Base-by-base conservation (phyloP, 2,113 vertebrate species). In the Empidonax traillii region DNA sequence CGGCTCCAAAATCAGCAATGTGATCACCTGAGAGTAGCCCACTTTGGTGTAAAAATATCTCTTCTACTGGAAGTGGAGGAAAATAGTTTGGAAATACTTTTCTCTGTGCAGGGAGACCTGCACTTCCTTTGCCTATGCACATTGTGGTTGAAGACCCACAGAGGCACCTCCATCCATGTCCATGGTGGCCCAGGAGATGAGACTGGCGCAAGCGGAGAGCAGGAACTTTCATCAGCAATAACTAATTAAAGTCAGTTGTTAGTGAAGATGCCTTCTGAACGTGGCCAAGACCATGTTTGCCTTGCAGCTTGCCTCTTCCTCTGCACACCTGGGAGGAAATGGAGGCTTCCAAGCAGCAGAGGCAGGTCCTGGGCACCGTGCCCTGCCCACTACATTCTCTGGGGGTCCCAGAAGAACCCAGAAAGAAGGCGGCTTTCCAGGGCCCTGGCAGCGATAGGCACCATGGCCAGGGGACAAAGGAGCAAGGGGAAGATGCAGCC, bases 381-480 rank as follows among this genome's bases (percentile, higher is more conserved):
- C 20, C 19, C 43, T 83, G 24, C 44, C 49, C 44, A 43, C 14
- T 22, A 67, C 49, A 35, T 87, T 80, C 59, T 75, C 43, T 75
- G 79, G 16, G 51, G 7, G 6, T 75, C 35, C 47, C 47, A 71
- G 71, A 46, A 53, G 13, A 82, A n/a, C 28, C 25, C 0, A 1
- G 58, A 41, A 19, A 6, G 2, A 61, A 58, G 18, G 53, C 49
- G 47, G 23, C 39, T 61, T 76, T 35, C 59, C 78, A 43, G 24
- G 22, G 24, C 7, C 33, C 30, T 0, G 0, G 35, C 63, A 90
- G 44, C 12, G 1, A 24, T 31, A 52, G 49, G 41, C 27, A 63
- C 15, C 5, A 1, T 51, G 30, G n/a, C 58, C 69, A 59, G 39
- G 35, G 82, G 68, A 39, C 19, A 87, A 27, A 41, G 41, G 37